Conservation (phyloP, 2,113 vertebrate genomes). For the Leucosticte australis region DNA sequence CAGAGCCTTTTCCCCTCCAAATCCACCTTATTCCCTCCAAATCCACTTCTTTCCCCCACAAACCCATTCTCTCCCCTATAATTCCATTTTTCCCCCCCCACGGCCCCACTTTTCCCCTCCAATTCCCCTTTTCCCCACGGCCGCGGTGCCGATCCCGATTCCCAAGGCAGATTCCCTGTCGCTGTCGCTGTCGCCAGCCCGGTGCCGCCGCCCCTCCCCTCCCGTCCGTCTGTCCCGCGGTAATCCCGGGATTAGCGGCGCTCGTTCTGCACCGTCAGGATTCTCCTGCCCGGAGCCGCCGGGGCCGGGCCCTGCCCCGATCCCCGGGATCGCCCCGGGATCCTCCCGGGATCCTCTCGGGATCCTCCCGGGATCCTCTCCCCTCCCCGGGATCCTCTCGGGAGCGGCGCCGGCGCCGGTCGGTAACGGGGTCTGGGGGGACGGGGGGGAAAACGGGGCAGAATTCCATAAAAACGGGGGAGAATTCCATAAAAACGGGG, state of each 20-base stretch:
- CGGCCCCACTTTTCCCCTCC: neutral
- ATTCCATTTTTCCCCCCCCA: no score
- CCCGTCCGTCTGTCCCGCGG: no score
- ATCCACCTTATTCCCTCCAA: no score
- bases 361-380: no score
- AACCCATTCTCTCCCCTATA: no score
- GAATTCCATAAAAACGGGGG: no score
- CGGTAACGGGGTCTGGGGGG: neutral
- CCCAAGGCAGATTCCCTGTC: neutral
- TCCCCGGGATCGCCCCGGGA: neutral
- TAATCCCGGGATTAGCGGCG: neutral
- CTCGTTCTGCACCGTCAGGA: neutral
- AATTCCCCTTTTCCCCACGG: no score
- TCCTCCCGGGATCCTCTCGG: neutral
- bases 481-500: no score
- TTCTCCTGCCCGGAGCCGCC: neutral
- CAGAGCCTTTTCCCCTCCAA: rapidly evolving
- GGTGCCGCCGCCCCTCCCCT: neutral
- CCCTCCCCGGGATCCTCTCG: no score
- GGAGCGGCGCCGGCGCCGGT: neutral
- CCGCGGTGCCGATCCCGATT: neutral
- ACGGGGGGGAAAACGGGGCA: no score
- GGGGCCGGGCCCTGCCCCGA: neutral
- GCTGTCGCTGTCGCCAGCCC: neutral
- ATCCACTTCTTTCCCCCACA: no score